Conservation (phyloP, 2,888 invertebrate species). For the Callyntrura guangdongensis region DNA sequence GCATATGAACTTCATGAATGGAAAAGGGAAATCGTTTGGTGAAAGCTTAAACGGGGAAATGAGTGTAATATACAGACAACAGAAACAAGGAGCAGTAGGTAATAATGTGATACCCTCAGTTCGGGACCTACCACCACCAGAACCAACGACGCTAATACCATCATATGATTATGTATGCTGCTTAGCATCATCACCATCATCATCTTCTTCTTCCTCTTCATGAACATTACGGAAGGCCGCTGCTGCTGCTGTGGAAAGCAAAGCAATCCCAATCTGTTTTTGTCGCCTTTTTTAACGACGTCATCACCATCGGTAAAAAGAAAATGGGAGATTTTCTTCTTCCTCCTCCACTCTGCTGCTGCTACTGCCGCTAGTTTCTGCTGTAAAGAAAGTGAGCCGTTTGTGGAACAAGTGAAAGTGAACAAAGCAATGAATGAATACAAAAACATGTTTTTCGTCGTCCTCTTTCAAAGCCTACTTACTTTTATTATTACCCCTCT, state of each 20-base stretch:
- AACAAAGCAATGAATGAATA: slow-evolving; percentile 53
- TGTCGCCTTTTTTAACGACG: slow-evolving; percentile 72
- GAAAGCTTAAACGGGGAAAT: slow-evolving; percentile 59
- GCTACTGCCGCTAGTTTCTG: no score
- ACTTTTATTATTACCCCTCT: slow-evolving; percentile 47
- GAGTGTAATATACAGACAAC: background rate
- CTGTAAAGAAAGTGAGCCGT: slow-evolving; percentile 28
- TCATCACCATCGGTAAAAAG: slow-evolving; percentile 47
- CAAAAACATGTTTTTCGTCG: slow-evolving; percentile 64
- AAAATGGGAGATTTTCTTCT: slow-evolving; percentile 59
- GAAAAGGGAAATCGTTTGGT: slow-evolving; percentile 60
- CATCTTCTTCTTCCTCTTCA: background rate
- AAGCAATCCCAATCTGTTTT: slow-evolving; percentile 68
- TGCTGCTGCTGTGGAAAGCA: background rate
- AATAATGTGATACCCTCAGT: background rate
- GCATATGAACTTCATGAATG: background rate
- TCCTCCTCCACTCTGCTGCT: slow-evolving; percentile 1
- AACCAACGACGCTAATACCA: slow-evolving; percentile 11
- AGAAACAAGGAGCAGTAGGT: background rate
- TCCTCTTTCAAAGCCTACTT: slow-evolving; percentile 55
- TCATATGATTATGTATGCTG: slow-evolving; percentile 43
- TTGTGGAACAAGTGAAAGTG: slow-evolving; percentile 49
- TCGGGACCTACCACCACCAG: background rate
- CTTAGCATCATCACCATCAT: slow-evolving; percentile 7
- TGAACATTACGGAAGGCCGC: background rate